Evolutionary conservation across 2,888 invertebrate genomes (phyloP), one percentile per base, ranked within the genome.

Genomic region (Synergus itoensis): DNA sequence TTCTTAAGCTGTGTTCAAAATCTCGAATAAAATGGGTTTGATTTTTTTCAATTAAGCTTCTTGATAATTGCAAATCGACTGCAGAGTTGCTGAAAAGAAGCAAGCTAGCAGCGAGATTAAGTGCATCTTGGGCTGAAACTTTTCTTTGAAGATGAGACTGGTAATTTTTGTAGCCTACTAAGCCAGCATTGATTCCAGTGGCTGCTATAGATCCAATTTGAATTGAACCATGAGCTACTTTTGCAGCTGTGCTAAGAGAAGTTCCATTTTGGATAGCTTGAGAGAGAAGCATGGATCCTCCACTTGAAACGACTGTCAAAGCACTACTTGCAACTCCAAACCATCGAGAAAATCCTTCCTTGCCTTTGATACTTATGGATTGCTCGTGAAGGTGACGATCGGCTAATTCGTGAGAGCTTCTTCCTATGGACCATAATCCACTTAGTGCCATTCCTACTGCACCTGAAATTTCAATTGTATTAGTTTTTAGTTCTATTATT

Each of bases 11-110:
- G 0, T 81, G 41, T 63, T 87, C 89, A 69, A 88, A 88, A 4
- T 91, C 88, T 41, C 87, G 79, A 16, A 91, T 63, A 28, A 88
- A 43, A 80, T 82, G 81, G n/a, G 82, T 84, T 79, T 89, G 89
- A 0, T 86, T 84, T 1, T 81, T 79, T 57, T 86, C 65, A 4
- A 90, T 88, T 0, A 91, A 78, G 0, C 81, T 83, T 8, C 80
- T 77, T 0, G 91, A 88, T 0, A 86, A 80, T 77, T 85, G 82
- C 4, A 85, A 12, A 16, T 87, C 88, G 0, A 90, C 14, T 4
- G 87, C 83, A 9, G 88, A 53, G 36, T 87, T 87, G 9, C 84
- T 82, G 48, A 90, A 86, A 57, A 91, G 89, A n/a, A 90, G 81
- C 1, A 88, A 4, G 63, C 90, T 88, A 4, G 85, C 65, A 0